Conservation (phyloP, 2,888 invertebrate species). For the Napeogenes inachia region DNA sequence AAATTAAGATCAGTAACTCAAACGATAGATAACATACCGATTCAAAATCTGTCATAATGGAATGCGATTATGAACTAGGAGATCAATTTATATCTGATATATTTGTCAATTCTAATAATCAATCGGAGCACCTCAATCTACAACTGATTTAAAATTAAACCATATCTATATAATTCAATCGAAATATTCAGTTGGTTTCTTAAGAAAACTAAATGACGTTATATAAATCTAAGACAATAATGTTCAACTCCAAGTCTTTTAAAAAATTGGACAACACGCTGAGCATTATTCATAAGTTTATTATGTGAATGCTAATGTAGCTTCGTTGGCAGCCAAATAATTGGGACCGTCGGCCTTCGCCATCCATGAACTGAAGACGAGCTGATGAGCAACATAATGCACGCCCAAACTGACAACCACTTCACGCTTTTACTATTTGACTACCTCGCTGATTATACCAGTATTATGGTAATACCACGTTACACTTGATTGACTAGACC, state of each 20-base stretch:
- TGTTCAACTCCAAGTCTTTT: slow-evolving; percentile 15
- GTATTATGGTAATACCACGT: slow-evolving; percentile 56
- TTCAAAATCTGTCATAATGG: slow-evolving; percentile 36
- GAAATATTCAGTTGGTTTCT: too few species aligned
- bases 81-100: too few species aligned
- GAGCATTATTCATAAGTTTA: slow-evolving; percentile 65
- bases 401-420: slow-evolving; percentile 66
- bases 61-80: slow-evolving; percentile 4
- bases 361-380: slow-evolving; percentile 49
- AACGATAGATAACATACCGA: slow-evolving; percentile 48
- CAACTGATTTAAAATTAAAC: too few species aligned
- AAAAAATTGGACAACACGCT: slow-evolving; percentile 36
- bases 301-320: slow-evolving; percentile 67
- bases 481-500: slow-evolving; percentile 59
- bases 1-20: slow-evolving; percentile 3
- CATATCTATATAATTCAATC: too few species aligned
- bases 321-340: slow-evolving; percentile 53
- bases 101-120: too few species aligned
- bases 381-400: slow-evolving; percentile 42
- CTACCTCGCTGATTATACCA: slow-evolving; percentile 63
- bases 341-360: slow-evolving; percentile 62
- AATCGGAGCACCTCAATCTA: too few species aligned
- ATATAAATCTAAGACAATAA: slow-evolving; percentile 2
- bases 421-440: slow-evolving; percentile 73
- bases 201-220: too few species aligned